Percentiles rank a stretch among this genome's conserved stretches.
Evolutionary conservation across 2,113 vertebrate genomes (phyloP).

Genomic region (Plecturocebus donacophilus): DNA sequence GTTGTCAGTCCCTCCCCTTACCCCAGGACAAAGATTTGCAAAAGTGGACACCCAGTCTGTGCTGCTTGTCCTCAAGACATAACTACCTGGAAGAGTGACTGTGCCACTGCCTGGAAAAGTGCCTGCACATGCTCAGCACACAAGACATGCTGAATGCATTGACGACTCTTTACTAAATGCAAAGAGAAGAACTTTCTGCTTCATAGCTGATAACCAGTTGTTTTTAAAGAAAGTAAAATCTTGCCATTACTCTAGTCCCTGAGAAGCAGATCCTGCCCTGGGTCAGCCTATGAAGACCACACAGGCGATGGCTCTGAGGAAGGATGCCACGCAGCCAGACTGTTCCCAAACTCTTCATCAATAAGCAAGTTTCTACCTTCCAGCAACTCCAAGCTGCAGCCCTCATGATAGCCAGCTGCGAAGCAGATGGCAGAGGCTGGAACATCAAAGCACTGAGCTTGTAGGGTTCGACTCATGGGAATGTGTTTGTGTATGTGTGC

Average conservation of each 20-base stretch:
- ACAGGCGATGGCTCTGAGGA: not conserved
- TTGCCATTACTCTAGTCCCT: not conserved
- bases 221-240: not conserved
- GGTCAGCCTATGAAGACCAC: not conserved
- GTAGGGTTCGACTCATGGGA: not conserved
- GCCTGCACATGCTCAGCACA: rapidly evolving
- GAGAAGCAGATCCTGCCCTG: not conserved
- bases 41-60: not conserved
- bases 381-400: not conserved
- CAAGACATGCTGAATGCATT: too few species aligned
- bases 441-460: not conserved
- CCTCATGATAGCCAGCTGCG: not conserved
- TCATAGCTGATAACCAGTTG: not conserved
- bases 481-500: not conserved
- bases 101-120: rapidly evolving
- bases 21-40: not conserved
- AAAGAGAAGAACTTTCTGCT: too few species aligned
- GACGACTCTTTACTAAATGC: too few species aligned
- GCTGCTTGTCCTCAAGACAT: not conserved
- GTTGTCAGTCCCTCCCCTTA: not conserved
- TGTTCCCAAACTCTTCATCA: rapidly evolving
- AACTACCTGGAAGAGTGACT: not conserved
- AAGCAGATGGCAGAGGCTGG: not conserved
- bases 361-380: not conserved
- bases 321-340: not conserved